Conservation (phyloP, 2,797 vertebrate species). For the Sebastes baramenuke region DNA sequence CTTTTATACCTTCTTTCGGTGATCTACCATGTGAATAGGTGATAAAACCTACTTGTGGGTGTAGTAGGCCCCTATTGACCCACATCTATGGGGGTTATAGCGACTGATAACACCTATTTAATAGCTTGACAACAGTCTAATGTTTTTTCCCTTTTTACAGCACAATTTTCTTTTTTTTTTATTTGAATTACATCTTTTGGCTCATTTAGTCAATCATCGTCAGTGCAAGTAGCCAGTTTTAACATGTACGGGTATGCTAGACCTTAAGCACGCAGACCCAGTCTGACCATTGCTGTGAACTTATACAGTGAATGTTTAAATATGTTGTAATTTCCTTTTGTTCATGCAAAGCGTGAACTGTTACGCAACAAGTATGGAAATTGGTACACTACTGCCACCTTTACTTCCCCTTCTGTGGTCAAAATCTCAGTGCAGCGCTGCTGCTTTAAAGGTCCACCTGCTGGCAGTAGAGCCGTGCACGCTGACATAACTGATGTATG, state of each 20-base stretch:
- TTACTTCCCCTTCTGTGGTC: conserved; percentile 32
- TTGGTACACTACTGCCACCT: not conserved
- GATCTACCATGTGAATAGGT: no score
- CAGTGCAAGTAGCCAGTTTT: not conserved
- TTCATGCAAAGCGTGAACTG: no score
- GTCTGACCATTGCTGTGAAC: not conserved
- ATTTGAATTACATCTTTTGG: not conserved
- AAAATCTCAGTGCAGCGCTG: not conserved
- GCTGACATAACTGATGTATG: conserved; percentile 13
- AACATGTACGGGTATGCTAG: not conserved
- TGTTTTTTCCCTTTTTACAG: no score
- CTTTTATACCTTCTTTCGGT: no score
- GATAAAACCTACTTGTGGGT: no score
- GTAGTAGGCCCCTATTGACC: no score
- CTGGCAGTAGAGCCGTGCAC: not conserved
- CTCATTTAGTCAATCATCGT: not conserved
- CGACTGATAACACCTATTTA: no score
- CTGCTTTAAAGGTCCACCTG: not conserved
- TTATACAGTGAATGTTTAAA: not conserved
- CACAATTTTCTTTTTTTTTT: accelerated
- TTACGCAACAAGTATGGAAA: conserved; percentile 34
- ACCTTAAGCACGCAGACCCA: not conserved
- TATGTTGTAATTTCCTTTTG: no score
- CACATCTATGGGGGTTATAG: no score
- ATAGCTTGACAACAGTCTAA: no score